Base-by-base conservation (phyloP, 2,113 vertebrate genomes). In the Actenoides lindsayi region DNA sequence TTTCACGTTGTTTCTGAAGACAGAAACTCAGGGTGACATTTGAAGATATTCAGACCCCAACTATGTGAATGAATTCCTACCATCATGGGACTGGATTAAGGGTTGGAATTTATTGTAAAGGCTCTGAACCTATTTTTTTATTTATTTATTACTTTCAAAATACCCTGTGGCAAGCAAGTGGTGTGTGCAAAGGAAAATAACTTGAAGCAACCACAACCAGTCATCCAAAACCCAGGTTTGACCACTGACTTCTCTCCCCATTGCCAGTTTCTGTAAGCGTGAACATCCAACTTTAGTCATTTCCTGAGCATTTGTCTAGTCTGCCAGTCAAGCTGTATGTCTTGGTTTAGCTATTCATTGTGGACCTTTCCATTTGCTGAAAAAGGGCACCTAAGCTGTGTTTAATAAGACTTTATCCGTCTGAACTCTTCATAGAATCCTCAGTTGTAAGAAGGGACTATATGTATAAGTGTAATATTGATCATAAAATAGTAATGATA, bases 191-290 rank as follows among this genome's bases (percentile, higher is more conserved):
- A 83, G 76, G 71, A 87, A 95, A 95, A 71, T 77, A 89, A 76
- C 28, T 50, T 83, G 70, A 74, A 83, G 60, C 10, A 15, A 83
- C 85, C 83, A 59, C 80, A 92, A 19, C 60, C 82, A 84, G 62
- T 92, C 82, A 89, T 90, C 62, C 82, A 82, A 89, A 90, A 53
- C 59, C 77, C 88, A 67, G 53, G 25, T 94, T 87, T 95, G 87
- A 76, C 85, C 77, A 76, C 42, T 68, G 76, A 28, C 33, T 50
- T 69, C 53, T 87, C 48, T 90, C 83, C 76, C 41, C 21, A 10
- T 42, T 96, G 71, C 59, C 67, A 87, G 69, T 51, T 95, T 87
- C 54, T 76, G 79, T 89, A 81, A 92, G 83, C n/a, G 39, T 37
- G 80, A 88, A 56, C 8, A 8, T 94, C 68, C 13, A 1, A 44